Percentiles rank a stretch among this genome's conserved stretches.
These are phyloP conservation scores for Sebastes wilsoni DNA, from an alignment of 2,797 vertebrate genomes.

Conservation along the genomic window DNA sequence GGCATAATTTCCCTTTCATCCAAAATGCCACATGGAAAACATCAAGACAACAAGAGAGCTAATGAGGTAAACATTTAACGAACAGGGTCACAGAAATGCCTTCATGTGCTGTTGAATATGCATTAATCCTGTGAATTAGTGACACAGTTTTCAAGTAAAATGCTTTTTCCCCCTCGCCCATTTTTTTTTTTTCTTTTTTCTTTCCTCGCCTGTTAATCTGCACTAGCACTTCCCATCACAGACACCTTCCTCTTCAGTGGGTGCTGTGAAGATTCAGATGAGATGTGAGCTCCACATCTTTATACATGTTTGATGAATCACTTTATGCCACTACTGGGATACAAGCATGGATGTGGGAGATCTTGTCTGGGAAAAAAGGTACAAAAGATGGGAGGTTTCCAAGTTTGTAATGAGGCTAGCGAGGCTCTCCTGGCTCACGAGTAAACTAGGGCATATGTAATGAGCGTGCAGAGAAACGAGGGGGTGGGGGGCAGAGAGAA, in stretches of 20 bases:
- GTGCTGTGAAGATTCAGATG: slow-evolving; percentile 62
- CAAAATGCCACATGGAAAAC: slow-evolving; percentile 69
- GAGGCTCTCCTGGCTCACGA: slow-evolving; percentile 69
- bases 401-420: slow-evolving; percentile 79
- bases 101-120: slow-evolving; percentile 71
- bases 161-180: slow-evolving; percentile 4
- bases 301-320: slow-evolving; percentile 79
- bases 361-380: slow-evolving; percentile 69
- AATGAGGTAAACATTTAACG: slow-evolving; percentile 76
- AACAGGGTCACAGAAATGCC: slow-evolving; percentile 65
- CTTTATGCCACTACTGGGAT: slow-evolving; percentile 67
- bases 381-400: slow-evolving; percentile 76
- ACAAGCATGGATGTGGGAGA: slow-evolving; percentile 63
- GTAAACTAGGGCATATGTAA: slow-evolving; percentile 81
- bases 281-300: slow-evolving; percentile 66
- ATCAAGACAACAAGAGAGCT: slow-evolving; percentile 65
- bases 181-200: slow-evolving; percentile 8
- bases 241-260: slow-evolving; percentile 37
- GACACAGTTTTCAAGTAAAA: slow-evolving; percentile 55
- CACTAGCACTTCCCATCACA: slow-evolving; percentile 34
- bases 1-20: slow-evolving; percentile 63
- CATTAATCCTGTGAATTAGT: slow-evolving; percentile 54
- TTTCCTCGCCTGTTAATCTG: slow-evolving; percentile 45
- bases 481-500: slow-evolving; percentile 34
- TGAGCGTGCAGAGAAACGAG: slow-evolving; percentile 60